phyloP scores from a whole-genome alignment of 2,888 invertebrate genomes.

The Campoplex capitator region DNA sequence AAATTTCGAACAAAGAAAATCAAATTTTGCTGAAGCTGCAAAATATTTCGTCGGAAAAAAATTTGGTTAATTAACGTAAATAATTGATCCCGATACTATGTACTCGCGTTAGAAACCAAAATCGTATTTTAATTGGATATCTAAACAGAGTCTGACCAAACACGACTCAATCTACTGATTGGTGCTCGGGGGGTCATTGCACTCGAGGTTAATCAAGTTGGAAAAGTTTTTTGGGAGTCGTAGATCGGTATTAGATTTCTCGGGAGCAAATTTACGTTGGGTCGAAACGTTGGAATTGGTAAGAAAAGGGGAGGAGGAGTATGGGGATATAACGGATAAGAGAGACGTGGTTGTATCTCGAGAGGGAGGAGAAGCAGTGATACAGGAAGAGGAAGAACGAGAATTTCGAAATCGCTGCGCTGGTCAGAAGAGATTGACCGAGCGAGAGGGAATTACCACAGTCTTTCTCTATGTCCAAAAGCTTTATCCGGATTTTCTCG shows the following conservation, averaged over 20 bases:
- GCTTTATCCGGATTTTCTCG: slow-evolving; percentile 27
- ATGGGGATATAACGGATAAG: slow-evolving; percentile 1
- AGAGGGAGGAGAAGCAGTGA: slow-evolving; percentile 14
- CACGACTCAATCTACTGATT: slow-evolving; percentile 55
- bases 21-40: too few species aligned
- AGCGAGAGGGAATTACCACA: slow-evolving; percentile 60
- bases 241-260: slow-evolving; percentile 48
- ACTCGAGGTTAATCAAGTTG: slow-evolving; percentile 14
- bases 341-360: background rate
- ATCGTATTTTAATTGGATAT: background rate
- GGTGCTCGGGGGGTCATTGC: background rate
- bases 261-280: slow-evolving; percentile 20
- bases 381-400: slow-evolving; percentile 32
- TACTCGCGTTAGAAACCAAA: too few species aligned
- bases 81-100: too few species aligned
- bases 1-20: too few species aligned
- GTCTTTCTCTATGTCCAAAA: slow-evolving; percentile 13
- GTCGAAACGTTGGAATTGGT: slow-evolving; percentile 56
- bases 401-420: slow-evolving; percentile 65
- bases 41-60: too few species aligned
- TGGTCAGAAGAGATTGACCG: slow-evolving; percentile 65
- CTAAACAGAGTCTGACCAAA: slow-evolving; percentile 46
- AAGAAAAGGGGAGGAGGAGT: background rate
- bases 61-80: too few species aligned
- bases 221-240: background rate